phyloP scores from a whole-genome alignment of 1,140 invertebrate species.

The Caerostris extrusa region DNA sequence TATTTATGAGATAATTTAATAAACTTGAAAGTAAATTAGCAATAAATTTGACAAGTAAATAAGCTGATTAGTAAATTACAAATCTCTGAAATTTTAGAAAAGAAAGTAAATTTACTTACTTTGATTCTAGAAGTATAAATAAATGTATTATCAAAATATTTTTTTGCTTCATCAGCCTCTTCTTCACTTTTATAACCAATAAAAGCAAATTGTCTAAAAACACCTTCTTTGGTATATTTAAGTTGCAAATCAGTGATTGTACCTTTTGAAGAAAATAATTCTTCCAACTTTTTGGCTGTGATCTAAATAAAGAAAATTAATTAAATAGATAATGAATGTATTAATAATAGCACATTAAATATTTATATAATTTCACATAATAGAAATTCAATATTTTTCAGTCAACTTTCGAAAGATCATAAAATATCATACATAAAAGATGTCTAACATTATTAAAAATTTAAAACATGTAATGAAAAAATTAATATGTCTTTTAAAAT shows the following conservation, averaged over 20 bases:
- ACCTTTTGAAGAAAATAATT: conserved; percentile 90
- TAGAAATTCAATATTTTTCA: no score
- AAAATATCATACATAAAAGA: no score
- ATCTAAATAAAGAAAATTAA: conserved; percentile 85
- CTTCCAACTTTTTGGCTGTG: conserved; percentile 88
- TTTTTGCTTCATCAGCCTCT: conserved; percentile 88
- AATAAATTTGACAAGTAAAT: no score
- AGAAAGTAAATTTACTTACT: conserved; percentile 14
- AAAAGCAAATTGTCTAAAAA: conserved; percentile 95
- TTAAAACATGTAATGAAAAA: no score
- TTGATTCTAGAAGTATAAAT: conserved; percentile 89
- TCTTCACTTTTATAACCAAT: conserved; percentile 92
- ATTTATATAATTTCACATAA: no score
- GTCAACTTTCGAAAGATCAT: no score
- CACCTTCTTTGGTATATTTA: conserved; percentile 94
- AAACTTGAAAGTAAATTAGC: no score
- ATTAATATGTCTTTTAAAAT: no score
- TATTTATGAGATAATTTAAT: no score
- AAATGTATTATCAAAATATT: conserved; percentile 92
- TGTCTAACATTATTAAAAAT: no score
- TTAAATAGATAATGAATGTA: neutral
- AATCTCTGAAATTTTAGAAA: neutral
- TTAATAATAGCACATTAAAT: neutral
- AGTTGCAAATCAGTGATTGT: conserved; percentile 94
- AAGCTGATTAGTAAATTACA: no score